Evolutionary conservation across 1,140 invertebrate genomes (phyloP).

Genomic region (Solenopsis invicta): DNA sequence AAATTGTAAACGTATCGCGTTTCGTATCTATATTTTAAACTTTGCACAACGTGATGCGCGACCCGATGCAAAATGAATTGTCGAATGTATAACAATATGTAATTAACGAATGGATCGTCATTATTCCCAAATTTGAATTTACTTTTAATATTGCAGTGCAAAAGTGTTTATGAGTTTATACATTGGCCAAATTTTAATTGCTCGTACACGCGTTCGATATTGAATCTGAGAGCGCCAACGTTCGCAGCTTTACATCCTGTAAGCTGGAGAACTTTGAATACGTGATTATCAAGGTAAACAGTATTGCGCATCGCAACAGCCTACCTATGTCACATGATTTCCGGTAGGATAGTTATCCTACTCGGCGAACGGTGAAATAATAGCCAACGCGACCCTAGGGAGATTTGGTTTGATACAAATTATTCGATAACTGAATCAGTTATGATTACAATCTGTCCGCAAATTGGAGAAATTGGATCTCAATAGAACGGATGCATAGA

Average conservation of each 20-base stretch:
- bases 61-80: background rate
- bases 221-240: background rate
- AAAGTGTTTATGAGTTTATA: background rate
- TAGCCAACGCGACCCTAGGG: constrained; percentile 33
- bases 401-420: constrained; percentile 20
- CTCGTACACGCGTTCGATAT: background rate
- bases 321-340: background rate
- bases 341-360: background rate
- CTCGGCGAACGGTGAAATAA: constrained; percentile 32
- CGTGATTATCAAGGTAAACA: background rate
- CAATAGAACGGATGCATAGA: background rate
- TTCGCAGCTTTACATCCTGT: background rate
- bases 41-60: background rate
- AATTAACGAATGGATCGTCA: constrained; percentile 1
- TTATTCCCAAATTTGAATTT: constrained; percentile 19
- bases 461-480: constrained; percentile 40
- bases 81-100: background rate
- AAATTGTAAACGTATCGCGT: constrained; percentile 3
- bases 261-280: constrained; percentile 3
- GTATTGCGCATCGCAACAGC: background rate
- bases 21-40: background rate
- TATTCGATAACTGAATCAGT: constrained; percentile 49
- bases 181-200: background rate
- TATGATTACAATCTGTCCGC: constrained; percentile 33
- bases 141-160: background rate